Base-by-base conservation (phyloP, 2,113 vertebrate species). In the Ammodytes marinus region DNA sequence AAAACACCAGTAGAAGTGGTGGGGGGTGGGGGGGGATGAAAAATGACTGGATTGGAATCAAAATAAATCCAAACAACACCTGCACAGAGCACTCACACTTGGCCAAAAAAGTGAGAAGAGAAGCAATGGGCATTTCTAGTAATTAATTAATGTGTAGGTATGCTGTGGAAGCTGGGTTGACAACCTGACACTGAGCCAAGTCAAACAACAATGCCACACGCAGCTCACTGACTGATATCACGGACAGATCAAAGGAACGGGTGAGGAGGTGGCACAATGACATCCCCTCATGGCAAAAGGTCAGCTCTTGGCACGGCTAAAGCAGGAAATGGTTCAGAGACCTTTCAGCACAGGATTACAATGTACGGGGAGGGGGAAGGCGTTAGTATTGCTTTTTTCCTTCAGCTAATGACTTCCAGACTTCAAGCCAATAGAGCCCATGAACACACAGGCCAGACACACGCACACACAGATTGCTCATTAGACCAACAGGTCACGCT, bases 401-500 rank as follows among this genome's bases (percentile, higher is more conserved):
- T 77, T 74, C 57, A 84, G 81, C 54, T 88, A 92, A 94, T 86
- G 85, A 88, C 77, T 89, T 92, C 88, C 89, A 88, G 85, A 85
- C 60, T 4, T 66, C 66, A 64, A n/a, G 65, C 75, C 63, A 58
- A 78, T 17, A 61, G 42, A 74, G 49, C 72, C 19, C 54, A n/a
- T 59, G 67, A 58, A 83, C 67, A 53, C 82, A 76, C 67, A 59
- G 72, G 6, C 6, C 57, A 59, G 13, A 15, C 55, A 72, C 13
- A 74, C 42, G 59, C 50, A 59, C 37, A 79, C 69, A 75, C 86
- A 90, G 70, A 86, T 68, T 80, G 82, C 90, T 91, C 87, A 91
- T 94, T 92, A 92, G 82, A 53, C 72, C 87, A 89, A 88, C 91
- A 93, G 91, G 86, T 89, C 89, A 87, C 8, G 42, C 89, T 91